These are phyloP conservation scores for Darwinula stevensoni DNA, from an alignment of 2,888 invertebrate genomes.

Conservation along the genomic window DNA sequence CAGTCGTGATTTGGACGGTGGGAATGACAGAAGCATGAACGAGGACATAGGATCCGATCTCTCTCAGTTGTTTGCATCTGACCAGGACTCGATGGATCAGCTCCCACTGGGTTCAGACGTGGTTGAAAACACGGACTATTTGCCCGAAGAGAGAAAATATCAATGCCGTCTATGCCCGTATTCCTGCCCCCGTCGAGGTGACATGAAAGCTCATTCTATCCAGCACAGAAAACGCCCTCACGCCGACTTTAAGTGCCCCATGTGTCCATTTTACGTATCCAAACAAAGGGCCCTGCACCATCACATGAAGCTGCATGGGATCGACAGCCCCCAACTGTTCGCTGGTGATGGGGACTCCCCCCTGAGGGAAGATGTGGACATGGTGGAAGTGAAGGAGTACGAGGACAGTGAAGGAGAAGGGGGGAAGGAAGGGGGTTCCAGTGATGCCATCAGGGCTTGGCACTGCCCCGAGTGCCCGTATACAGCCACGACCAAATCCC, in stretches of 20 bases:
- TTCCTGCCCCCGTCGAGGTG: too few relatives aligned
- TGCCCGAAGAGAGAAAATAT: too few relatives aligned
- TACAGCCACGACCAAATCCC: constrained; percentile 53
- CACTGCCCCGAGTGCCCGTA: constrained; percentile 52
- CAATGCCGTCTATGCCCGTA: too few relatives aligned
- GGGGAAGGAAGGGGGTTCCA: constrained; percentile 17
- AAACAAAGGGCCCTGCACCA: constrained; percentile 23
- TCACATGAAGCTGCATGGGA: constrained; percentile 14
- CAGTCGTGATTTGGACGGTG: too few relatives aligned
- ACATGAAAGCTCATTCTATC: constrained; percentile 30
- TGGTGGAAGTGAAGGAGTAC: constrained; percentile 14
- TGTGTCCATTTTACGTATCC: constrained; percentile 46
- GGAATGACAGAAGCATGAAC: too few relatives aligned
- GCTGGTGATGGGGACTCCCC: too few relatives aligned
- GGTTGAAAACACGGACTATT: too few relatives aligned
- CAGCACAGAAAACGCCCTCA: constrained; percentile 30
- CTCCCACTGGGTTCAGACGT: too few relatives aligned
- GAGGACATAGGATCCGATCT: too few relatives aligned
- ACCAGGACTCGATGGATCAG: too few relatives aligned
- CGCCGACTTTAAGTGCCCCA: constrained; percentile 42
- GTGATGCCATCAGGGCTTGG: constrained; percentile 36
- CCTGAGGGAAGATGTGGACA: constrained; percentile 13
- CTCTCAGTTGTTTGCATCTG: too few relatives aligned
- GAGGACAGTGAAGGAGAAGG: constrained; percentile 14
- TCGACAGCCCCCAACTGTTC: constrained; percentile 8